Evolutionary conservation across 1,140 invertebrate species (phyloP).

Genomic region (Heliconius congener): DNA sequence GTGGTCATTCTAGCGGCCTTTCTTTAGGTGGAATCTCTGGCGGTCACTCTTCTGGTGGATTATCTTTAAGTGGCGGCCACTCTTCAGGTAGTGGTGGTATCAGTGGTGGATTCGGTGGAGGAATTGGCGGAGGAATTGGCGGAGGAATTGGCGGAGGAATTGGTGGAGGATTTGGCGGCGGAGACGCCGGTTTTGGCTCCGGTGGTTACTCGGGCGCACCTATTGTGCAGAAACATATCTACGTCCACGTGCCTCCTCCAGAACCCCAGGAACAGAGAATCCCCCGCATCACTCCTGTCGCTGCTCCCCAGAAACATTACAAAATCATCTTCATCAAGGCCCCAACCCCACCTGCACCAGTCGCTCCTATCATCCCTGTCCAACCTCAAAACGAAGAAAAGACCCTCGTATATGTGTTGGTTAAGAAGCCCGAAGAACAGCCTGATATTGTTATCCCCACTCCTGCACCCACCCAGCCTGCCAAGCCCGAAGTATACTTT

Average conservation of each 20-base stretch:
- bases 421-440: slow-evolving; percentile 91
- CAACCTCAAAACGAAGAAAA: slow-evolving; percentile 92
- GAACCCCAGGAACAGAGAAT: slow-evolving; percentile 84
- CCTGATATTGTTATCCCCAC: slow-evolving; percentile 89
- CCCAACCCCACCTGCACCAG: slow-evolving; percentile 88
- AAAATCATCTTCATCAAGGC: slow-evolving; percentile 95
- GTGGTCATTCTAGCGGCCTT: slow-evolving; percentile 58
- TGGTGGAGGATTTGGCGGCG: slow-evolving; percentile 47
- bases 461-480: slow-evolving; percentile 88
- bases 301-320: slow-evolving; percentile 90
- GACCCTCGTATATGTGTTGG: slow-evolving; percentile 93
- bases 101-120: slow-evolving; percentile 34
- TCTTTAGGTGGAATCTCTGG: slow-evolving; percentile 56
- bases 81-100: slow-evolving; percentile 56
- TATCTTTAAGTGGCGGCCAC: slow-evolving; percentile 53
- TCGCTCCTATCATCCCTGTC: slow-evolving; percentile 87
- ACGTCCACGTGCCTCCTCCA: slow-evolving; percentile 81
- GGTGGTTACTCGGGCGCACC: slow-evolving; percentile 72
- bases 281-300: slow-evolving; percentile 81
- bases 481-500: slow-evolving; percentile 94
- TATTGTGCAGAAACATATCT: slow-evolving; percentile 80
- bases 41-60: slow-evolving; percentile 49
- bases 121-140: slow-evolving; percentile 46
- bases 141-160: slow-evolving; percentile 44
- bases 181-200: slow-evolving; percentile 62